Evolutionary conservation across 2,888 invertebrate species (phyloP), one percentile per base, ranked within the genome.

Genomic region (Agonopterix arenella): DNA sequence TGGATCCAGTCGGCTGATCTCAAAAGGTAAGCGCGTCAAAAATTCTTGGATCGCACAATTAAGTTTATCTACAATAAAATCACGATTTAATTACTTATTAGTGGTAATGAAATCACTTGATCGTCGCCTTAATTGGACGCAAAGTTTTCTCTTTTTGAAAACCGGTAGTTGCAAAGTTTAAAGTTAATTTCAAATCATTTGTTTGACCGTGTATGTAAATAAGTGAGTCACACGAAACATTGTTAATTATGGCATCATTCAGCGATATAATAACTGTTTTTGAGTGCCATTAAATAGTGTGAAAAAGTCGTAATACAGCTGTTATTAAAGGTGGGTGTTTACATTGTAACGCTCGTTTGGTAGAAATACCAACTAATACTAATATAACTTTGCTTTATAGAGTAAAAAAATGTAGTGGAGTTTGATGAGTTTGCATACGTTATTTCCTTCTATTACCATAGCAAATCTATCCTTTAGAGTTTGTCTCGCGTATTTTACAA

Each of bases 61-160:
- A 74, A 78, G 67, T 70, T 71, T 70, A 73, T 73, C 72, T 73
- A 75, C 61, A 80, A 76, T 86, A 86, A 88, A 85, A 73, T 75
- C 56, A 65, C 68, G 55, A 68, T 76, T 84, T 84, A 78, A 86
- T 83, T 70, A 65, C 77, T 68, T 77, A 73, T 74, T 73, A 71
- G 62, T 62, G 64, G 62, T 62, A 70, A 81, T 82, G 78, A 80
- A 80, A 75, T 77, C 69, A 70, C 73, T 69, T 71, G 64, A 80
- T 73, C 62, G 73, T 73, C 63, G 57, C 68, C 70, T 70, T 82
- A 82, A 82, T 82, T 80, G 80, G 75, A 57, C 57, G 61, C 58
- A 61, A 53, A 52, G 55, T 58, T 61, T 57, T 57, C 48, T 13
- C 47, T 50, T 49, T 48, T 52, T 47, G 13, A 52, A 18, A 48